Percentiles rank a stretch among this genome's conserved stretches.
Conservation (phyloP, 2,888 invertebrate genomes). For the Hymenopus coronatus region DNA sequence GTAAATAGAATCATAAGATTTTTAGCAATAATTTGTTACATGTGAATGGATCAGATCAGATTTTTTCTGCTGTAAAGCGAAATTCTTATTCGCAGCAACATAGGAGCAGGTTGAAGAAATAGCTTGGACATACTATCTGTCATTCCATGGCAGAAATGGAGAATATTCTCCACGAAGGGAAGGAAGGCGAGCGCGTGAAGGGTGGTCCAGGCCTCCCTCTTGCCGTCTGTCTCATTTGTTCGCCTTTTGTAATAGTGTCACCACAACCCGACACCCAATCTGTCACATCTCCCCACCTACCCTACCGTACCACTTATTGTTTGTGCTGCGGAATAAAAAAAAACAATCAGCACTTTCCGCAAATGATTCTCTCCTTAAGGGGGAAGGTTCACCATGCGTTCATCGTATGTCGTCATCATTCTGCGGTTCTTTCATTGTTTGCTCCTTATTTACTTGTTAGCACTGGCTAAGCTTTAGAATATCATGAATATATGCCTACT, state of each 20-base stretch:
- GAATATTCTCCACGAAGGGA: not conserved
- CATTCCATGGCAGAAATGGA: not conserved
- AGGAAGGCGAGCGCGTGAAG: not conserved
- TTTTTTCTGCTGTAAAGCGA: too few species aligned
- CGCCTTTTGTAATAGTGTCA: slow-evolving; percentile 16
- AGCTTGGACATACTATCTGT: not conserved
- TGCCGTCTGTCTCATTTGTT: not conserved
- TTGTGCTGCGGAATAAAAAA: not conserved
- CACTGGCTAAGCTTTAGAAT: too few species aligned
- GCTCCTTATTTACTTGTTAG: not conserved
- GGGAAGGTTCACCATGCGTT: not conserved
- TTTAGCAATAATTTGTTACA: too few species aligned
- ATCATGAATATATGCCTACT: too few species aligned
- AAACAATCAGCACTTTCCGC: not conserved
- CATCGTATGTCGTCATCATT: not conserved
- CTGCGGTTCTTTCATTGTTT: not conserved
- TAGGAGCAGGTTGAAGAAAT: not conserved
- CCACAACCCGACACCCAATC: slow-evolving; percentile 2
- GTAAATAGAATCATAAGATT: too few species aligned
- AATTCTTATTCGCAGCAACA: not conserved
- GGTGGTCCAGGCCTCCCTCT: not conserved
- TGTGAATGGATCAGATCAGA: too few species aligned
- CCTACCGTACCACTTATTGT: not conserved
- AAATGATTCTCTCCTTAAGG: not conserved
- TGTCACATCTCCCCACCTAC: slow-evolving; percentile 10